Evolutionary conservation across 1,140 invertebrate genomes (phyloP).

Genomic region (Apis laboriosa): DNA sequence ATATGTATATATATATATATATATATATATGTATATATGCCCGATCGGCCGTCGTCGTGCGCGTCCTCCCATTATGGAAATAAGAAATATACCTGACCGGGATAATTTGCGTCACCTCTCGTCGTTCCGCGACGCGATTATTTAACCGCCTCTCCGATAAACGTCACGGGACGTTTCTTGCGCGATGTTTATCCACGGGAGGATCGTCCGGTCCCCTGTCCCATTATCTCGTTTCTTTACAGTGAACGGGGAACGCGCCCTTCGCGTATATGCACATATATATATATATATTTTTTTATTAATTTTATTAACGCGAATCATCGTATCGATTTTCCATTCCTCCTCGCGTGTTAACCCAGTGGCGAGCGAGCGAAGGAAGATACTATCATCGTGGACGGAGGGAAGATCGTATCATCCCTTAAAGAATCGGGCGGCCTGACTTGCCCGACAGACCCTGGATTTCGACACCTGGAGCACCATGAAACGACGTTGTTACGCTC

Average conservation of each 20-base stretch:
- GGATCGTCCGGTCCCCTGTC: neutral
- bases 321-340: neutral
- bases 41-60: neutral
- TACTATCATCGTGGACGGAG: conserved; percentile 23
- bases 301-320: neutral
- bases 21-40: no score
- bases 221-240: neutral
- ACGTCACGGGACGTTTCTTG: neutral
- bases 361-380: neutral
- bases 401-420: conserved; percentile 48
- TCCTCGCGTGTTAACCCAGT: conserved; percentile 6
- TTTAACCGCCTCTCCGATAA: conserved; percentile 23
- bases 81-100: neutral
- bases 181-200: neutral
- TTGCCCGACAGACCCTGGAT: neutral
- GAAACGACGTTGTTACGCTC: conserved; percentile 55
- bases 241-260: neutral
- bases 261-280: neutral
- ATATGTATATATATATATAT: no score
- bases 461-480: conserved; percentile 48
- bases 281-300: neutral
- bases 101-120: neutral
- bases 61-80: conserved; percentile 2
- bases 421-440: neutral
- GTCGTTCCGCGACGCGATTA: neutral